Percentiles rank a stretch among this genome's conserved stretches.
These are phyloP conservation scores for Coracias cyanogaster DNA, from an alignment of 2,797 vertebrate genomes.

Conservation along the genomic window DNA sequence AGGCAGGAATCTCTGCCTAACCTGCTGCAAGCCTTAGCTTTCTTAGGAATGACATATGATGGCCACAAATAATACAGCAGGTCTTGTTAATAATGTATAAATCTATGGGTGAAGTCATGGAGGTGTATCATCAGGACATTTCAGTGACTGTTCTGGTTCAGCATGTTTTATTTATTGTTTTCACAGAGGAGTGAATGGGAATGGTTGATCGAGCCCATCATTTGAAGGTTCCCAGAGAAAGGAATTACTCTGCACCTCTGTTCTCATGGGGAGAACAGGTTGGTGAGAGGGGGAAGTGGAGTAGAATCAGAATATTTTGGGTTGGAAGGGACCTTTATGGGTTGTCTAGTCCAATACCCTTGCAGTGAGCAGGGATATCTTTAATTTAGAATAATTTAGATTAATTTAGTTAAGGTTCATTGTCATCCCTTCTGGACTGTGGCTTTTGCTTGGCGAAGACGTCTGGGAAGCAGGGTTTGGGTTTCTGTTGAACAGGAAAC, in stretches of 20 bases:
- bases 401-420: background rate
- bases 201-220: fast-evolving
- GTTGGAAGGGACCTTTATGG: background rate
- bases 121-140: background rate
- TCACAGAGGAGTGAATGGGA: background rate
- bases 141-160: background rate
- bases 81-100: fast-evolving
- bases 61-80: background rate
- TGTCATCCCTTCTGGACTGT: background rate
- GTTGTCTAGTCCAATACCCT: background rate
- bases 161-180: background rate
- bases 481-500: background rate
- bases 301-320: background rate
- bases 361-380: too few species aligned
- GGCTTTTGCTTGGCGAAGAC: background rate
- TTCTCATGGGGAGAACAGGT: background rate
- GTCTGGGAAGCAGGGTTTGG: background rate
- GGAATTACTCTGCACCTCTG: background rate
- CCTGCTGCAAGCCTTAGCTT: background rate
- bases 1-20: fast-evolving
- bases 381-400: background rate
- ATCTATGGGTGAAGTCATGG: background rate
- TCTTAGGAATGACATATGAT: background rate
- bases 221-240: background rate
- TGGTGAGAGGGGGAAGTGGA: background rate